Conservation (phyloP, 1,140 invertebrate species). For the Panagrolaimus sp. region DNA sequence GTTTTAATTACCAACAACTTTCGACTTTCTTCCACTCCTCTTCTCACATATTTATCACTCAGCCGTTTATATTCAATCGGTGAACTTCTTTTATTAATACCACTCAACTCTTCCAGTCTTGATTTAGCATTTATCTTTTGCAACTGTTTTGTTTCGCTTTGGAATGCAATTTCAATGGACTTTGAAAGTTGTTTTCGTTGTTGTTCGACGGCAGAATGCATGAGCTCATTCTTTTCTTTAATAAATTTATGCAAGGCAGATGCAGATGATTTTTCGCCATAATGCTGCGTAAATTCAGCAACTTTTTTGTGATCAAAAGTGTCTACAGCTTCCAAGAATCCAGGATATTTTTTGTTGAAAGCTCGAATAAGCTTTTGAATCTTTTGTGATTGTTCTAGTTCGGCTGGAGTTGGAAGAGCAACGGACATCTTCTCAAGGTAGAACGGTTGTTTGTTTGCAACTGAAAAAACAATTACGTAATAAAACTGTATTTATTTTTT, state of each 20-base stretch:
- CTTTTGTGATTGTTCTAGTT: conserved; percentile 24
- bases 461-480: too few relatives aligned
- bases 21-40: conserved; percentile 37
- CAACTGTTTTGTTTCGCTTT: conserved; percentile 38
- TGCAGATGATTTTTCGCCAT: conserved; percentile 17
- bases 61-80: conserved; percentile 41
- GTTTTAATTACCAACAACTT: conserved; percentile 24
- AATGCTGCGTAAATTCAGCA: not conserved
- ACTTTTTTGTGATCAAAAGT: not conserved
- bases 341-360: conserved; percentile 34
- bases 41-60: conserved; percentile 33
- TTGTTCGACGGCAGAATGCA: not conserved
- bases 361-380: conserved; percentile 26
- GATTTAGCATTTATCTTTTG: conserved; percentile 42
- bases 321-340: conserved; percentile 22
- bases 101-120: conserved; percentile 33
- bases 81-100: conserved; percentile 36
- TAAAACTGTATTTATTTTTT: too few relatives aligned
- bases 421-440: conserved; percentile 38
- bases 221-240: conserved; percentile 15
- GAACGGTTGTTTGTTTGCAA: conserved; percentile 31
- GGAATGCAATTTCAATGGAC: conserved; percentile 14
- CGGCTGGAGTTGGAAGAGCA: conserved; percentile 19
- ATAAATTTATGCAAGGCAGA: conserved; percentile 18
- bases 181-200: conserved; percentile 32